Conservation (phyloP, 2,113 vertebrate genomes). For the Condylura cristata region DNA sequence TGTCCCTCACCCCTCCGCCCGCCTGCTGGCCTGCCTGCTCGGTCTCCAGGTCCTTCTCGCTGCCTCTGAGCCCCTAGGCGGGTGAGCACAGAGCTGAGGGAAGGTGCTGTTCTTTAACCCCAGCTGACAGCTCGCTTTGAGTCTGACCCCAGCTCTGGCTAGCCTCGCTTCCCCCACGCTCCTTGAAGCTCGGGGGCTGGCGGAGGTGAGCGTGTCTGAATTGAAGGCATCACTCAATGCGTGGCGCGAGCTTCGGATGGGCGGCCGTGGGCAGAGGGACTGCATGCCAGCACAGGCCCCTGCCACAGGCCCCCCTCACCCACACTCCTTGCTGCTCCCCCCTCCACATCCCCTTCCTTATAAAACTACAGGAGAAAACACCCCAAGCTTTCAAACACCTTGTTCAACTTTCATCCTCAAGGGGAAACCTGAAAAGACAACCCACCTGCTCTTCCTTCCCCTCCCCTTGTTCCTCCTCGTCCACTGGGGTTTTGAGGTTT, state of each 20-base stretch:
- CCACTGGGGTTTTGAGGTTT: neutral
- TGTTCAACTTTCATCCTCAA: neutral
- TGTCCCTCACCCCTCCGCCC: neutral
- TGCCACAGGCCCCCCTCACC: fast-evolving
- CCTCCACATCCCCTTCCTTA: neutral
- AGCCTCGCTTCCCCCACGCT: neutral
- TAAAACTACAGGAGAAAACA: neutral
- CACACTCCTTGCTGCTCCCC: neutral
- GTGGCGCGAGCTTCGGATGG: neutral
- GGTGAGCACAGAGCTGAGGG: neutral
- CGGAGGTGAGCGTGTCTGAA: neutral
- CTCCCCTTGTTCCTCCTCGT: neutral
- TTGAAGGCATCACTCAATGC: neutral
- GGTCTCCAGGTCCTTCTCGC: neutral
- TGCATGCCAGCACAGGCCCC: neutral
- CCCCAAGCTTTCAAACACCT: neutral
- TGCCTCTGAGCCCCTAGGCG: neutral
- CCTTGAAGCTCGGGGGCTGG: neutral
- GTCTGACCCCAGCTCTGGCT: neutral
- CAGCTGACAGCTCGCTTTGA: neutral
- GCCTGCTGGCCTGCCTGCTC: neutral
- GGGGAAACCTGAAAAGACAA: constrained; percentile 10
- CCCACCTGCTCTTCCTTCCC: neutral
- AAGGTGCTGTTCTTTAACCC: neutral
- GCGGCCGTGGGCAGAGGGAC: neutral